Conservation (phyloP, 2,888 invertebrate genomes). For the Hemicrepidius hirtus region DNA sequence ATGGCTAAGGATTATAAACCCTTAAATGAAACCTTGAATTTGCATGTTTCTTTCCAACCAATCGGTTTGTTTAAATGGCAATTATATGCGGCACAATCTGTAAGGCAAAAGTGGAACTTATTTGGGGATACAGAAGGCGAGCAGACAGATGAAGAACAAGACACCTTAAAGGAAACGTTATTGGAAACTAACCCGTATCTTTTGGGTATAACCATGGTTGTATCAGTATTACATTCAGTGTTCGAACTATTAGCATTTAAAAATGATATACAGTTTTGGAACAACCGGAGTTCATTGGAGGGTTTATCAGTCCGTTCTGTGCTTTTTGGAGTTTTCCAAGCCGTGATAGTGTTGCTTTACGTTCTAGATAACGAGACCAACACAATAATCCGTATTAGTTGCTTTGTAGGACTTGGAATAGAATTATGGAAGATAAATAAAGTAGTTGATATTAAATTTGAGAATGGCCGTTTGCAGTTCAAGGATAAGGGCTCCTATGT, state of each 20-base stretch:
- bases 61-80: conserved; percentile 98
- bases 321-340: conserved; percentile 98
- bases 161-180: conserved; percentile 93
- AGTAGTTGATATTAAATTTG: conserved; percentile 88
- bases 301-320: conserved; percentile 98
- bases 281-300: conserved; percentile 96
- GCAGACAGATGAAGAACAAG: conserved; percentile 91
- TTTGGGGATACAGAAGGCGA: conserved; percentile 82
- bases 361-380: conserved; percentile 99
- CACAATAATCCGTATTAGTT: conserved; percentile 94
- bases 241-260: conserved; percentile 99
- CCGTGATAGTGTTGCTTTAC: conserved; percentile 94
- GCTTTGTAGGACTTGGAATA: conserved; percentile 95
- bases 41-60: conserved; percentile 89
- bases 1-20: conserved; percentile 95
- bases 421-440: conserved; percentile 99
- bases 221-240: conserved; percentile 96
- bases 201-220: conserved; percentile 90
- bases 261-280: conserved; percentile 99
- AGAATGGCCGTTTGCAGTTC: conserved; percentile 86
- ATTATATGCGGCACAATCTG: conserved; percentile 96
- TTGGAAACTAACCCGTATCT: conserved; percentile 98
- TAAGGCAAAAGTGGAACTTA: conserved; percentile 89
- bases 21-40: conserved; percentile 84
- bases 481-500: conserved; percentile 98